Evolutionary conservation across 1,140 invertebrate genomes (phyloP).

Genomic region (Oryctes rhinoceros): DNA sequence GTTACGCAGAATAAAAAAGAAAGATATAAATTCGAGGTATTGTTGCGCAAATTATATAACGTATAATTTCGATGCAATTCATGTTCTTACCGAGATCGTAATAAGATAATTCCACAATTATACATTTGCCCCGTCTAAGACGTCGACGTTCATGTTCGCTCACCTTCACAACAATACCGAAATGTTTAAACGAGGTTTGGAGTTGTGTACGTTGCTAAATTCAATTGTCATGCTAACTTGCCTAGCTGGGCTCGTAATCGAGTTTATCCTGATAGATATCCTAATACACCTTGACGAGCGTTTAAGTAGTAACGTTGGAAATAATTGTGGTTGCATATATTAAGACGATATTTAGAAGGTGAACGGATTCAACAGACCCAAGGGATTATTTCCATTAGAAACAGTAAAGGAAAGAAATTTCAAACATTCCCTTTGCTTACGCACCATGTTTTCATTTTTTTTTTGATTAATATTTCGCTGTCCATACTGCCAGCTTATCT

Average conservation of each 20-base stretch:
- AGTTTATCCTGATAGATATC: neutral
- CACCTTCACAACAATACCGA: neutral
- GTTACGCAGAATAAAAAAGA: neutral
- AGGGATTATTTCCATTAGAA: no score
- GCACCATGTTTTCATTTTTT: no score
- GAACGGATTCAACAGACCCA: no score
- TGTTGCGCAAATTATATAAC: neutral
- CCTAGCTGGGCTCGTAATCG: neutral
- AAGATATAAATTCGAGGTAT: neutral
- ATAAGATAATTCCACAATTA: neutral
- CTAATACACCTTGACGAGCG: no score
- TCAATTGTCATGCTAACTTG: conserved; percentile 7
- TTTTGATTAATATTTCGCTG: no score
- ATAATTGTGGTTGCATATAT: neutral
- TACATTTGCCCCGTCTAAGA: neutral
- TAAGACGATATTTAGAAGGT: neutral
- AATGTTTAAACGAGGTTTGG: neutral
- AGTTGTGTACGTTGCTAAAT: neutral
- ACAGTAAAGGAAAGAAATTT: no score
- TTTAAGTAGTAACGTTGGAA: neutral
- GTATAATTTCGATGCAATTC: conserved; percentile 12
- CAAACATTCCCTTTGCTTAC: no score
- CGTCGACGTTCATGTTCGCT: neutral
- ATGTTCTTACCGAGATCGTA: neutral
- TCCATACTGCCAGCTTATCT: no score